Conservation (phyloP, 2,797 vertebrate species). For the Synanceia verrucosa region DNA sequence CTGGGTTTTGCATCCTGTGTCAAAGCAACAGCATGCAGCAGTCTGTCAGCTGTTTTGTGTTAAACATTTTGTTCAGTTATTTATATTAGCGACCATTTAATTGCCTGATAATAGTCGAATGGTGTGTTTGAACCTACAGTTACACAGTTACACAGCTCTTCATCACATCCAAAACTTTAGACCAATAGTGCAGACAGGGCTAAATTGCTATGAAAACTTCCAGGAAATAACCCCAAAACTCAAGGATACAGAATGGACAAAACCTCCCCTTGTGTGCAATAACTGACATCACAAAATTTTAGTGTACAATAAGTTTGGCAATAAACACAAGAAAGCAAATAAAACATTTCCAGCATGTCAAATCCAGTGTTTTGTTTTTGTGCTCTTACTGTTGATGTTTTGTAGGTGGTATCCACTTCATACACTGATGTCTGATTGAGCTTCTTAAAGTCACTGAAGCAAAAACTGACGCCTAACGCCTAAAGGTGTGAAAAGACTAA, state of each 20-base stretch:
- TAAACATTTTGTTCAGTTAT: too few species aligned
- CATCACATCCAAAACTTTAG: not conserved
- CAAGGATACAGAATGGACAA: not conserved
- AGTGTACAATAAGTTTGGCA: not conserved
- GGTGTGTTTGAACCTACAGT: too few species aligned
- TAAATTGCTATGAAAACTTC: not conserved
- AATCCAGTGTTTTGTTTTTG: not conserved
- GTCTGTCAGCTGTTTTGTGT: too few species aligned
- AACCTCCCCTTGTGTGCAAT: not conserved
- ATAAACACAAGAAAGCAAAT: not conserved
- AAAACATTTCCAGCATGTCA: not conserved
- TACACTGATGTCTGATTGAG: not conserved
- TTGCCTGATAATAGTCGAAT: too few species aligned
- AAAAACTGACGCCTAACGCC: not conserved
- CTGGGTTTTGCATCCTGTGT: too few species aligned
- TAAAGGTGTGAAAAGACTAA: not conserved
- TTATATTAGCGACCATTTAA: too few species aligned
- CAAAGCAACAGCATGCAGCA: too few species aligned
- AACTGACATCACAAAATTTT: not conserved
- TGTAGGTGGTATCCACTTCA: not conserved
- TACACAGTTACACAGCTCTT: not conserved
- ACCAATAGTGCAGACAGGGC: not conserved
- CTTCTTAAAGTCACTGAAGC: not conserved
- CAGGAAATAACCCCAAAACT: not conserved
- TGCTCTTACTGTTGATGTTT: not conserved